These are phyloP conservation scores for Nestor notabilis DNA, from an alignment of 2,113 vertebrate species.

Conservation along the genomic window DNA sequence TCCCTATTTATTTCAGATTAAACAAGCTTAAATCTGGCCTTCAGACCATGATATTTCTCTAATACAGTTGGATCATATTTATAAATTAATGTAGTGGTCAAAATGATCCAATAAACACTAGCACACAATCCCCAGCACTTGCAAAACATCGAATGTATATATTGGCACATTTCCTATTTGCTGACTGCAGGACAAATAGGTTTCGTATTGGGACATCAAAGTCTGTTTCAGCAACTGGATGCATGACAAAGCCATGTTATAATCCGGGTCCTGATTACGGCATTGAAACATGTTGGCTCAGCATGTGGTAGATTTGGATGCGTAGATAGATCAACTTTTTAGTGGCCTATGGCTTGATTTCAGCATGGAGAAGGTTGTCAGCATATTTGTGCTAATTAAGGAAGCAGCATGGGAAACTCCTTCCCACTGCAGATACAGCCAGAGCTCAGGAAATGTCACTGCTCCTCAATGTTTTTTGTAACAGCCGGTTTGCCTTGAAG, in stretches of 20 bases:
- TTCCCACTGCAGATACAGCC: constrained; percentile 10
- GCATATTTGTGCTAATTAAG: constrained; percentile 49
- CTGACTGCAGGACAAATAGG: constrained; percentile 46
- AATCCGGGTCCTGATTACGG: constrained; percentile 30
- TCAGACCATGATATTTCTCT: background rate
- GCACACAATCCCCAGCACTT: background rate
- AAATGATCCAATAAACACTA: constrained; percentile 8
- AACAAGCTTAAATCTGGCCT: background rate
- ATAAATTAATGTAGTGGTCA: background rate
- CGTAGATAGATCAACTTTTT: constrained; percentile 10
- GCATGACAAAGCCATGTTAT: constrained; percentile 52
- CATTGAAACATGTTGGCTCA: constrained; percentile 43
- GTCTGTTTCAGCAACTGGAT: constrained; percentile 43
- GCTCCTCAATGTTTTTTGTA: background rate
- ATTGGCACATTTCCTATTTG: constrained; percentile 41
- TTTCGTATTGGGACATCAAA: constrained; percentile 59
- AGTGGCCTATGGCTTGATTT: constrained; percentile 50
- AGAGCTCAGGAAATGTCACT: constrained; percentile 9
- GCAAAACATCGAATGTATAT: background rate
- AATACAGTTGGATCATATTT: background rate
- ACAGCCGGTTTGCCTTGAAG: background rate
- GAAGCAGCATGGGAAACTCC: constrained; percentile 11
- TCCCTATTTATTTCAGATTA: background rate
- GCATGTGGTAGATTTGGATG: constrained; percentile 25
- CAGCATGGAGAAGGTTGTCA: constrained; percentile 23